Percentiles rank a stretch among this genome's conserved stretches.
Conservation (phyloP, 2,888 invertebrate genomes). For the Adelognathus sp. region DNA sequence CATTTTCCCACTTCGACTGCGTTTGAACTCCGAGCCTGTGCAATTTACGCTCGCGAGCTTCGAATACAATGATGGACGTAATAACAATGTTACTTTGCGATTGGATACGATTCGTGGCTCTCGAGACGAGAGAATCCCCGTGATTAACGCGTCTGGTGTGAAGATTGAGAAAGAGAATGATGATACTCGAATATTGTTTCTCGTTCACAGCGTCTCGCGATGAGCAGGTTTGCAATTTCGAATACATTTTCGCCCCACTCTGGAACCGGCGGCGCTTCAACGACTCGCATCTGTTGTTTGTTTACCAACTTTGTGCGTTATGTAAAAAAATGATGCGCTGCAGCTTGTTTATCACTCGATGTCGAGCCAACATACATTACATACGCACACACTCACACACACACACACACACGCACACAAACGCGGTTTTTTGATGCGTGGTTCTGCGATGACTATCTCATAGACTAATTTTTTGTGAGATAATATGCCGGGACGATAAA, state of each 20-base stretch:
- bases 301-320: not conserved
- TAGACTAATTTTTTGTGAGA: not conserved
- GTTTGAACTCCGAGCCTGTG: not conserved
- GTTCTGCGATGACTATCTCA: not conserved
- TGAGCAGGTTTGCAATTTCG: not conserved
- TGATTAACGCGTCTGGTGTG: conserved; percentile 3
- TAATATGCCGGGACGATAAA: not conserved
- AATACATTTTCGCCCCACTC: not conserved
- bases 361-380: not conserved
- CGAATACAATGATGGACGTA: not conserved
- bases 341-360: not conserved
- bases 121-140: not conserved
- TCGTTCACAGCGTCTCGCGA: not conserved
- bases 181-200: not conserved
- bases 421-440: not conserved
- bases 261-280: not conserved
- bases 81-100: not conserved
- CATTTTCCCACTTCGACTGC: conserved; percentile 18
- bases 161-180: not conserved
- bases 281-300: conserved; percentile 18
- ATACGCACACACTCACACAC: not conserved
- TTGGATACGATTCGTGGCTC: not conserved
- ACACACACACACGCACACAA: not conserved
- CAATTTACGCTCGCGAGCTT: not conserved
- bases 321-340: not conserved